Evolutionary conservation across 2,797 vertebrate genomes (phyloP).

Genomic region (Mareca penelope): DNA sequence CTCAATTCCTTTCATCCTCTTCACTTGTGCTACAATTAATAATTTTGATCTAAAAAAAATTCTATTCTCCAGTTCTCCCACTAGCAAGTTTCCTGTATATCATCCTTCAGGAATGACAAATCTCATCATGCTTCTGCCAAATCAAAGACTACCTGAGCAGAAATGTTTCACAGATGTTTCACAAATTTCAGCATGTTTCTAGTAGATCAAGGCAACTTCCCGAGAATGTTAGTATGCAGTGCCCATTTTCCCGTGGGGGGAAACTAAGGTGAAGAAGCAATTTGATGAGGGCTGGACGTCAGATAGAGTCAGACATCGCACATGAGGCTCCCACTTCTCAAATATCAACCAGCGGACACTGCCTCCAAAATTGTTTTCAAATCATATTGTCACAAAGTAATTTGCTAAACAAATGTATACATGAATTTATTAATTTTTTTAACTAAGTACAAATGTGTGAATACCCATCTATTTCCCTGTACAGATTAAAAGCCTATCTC

Average conservation of each 20-base stretch:
- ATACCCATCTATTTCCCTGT: not conserved
- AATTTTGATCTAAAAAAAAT: not conserved
- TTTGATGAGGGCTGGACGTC: not conserved
- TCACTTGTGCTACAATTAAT: not conserved
- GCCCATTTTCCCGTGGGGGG: not conserved
- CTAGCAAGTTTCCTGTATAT: not conserved
- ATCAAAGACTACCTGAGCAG: not conserved
- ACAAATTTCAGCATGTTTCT: not conserved
- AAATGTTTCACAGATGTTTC: not conserved
- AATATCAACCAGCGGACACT: not conserved
- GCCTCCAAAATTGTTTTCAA: not conserved
- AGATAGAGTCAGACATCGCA: not conserved
- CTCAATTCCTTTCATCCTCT: not conserved
- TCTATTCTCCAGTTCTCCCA: not conserved
- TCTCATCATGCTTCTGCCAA: not conserved
- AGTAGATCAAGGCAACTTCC: not conserved
- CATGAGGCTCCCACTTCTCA: not conserved
- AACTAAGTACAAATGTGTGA: not conserved
- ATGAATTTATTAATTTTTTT: not conserved
- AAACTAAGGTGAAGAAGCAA: not conserved
- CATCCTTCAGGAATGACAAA: not conserved
- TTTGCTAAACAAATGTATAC: not conserved
- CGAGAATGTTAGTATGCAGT: rapidly evolving
- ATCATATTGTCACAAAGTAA: not conserved
- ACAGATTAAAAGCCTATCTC: conserved; percentile 21